phyloP scores from a whole-genome alignment of 1,140 invertebrate species.

The Dryas iulia region DNA sequence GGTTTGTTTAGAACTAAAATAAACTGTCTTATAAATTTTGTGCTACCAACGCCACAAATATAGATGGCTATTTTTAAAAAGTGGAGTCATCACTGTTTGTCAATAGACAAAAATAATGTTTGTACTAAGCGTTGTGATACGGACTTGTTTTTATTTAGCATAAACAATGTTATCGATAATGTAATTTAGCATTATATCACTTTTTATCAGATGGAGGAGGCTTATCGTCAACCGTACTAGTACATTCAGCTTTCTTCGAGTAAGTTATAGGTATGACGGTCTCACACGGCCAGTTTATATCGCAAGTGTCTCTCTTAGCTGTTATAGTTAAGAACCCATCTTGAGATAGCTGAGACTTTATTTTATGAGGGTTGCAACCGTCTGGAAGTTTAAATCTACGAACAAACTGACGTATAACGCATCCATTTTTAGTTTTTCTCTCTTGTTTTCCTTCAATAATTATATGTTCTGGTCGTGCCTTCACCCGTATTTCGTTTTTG shows the following conservation, averaged over 20 bases:
- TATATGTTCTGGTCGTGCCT: slow-evolving; percentile 58
- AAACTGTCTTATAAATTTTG: background rate
- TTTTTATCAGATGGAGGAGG: slow-evolving; percentile 5
- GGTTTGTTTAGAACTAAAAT: slow-evolving; percentile 5
- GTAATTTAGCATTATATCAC: background rate
- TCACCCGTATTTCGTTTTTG: slow-evolving; percentile 67
- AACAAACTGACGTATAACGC: slow-evolving; percentile 49
- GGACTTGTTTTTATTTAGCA: background rate
- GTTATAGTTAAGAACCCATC: slow-evolving; percentile 60
- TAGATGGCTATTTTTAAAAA: background rate
- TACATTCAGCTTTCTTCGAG: slow-evolving; percentile 1
- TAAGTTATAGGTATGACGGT: slow-evolving; percentile 45
- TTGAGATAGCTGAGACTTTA: slow-evolving; percentile 49
- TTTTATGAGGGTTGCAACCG: slow-evolving; percentile 49
- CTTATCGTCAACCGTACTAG: slow-evolving; percentile 3
- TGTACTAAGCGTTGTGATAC: background rate
- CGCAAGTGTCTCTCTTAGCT: slow-evolving; percentile 47
- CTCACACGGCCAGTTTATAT: slow-evolving; percentile 48
- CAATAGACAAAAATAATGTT: background rate
- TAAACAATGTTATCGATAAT: background rate
- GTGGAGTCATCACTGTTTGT: background rate
- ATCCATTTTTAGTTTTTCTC: slow-evolving; percentile 50
- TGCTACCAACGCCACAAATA: background rate
- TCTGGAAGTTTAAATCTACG: slow-evolving; percentile 63
- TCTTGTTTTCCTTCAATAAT: slow-evolving; percentile 69